phyloP scores from a whole-genome alignment of 2,113 vertebrate species.

The Cyphomyrus plagiostoma region DNA sequence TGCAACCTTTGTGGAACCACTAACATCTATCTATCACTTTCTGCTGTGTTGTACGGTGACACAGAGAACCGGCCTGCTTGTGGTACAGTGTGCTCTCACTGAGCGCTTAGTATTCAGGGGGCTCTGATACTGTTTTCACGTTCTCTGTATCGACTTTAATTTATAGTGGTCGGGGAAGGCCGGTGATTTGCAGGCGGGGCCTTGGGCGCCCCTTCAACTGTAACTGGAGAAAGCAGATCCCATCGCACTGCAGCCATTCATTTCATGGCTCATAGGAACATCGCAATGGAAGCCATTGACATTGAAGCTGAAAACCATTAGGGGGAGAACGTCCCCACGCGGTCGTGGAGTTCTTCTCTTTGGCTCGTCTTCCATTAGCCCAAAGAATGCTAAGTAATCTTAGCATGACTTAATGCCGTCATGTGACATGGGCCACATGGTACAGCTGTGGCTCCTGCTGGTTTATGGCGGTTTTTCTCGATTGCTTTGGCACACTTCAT shows the following conservation, averaged over 20 bases:
- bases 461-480: not conserved
- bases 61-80: not conserved
- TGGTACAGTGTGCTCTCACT: not conserved
- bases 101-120: not conserved
- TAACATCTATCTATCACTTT: not conserved
- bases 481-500: not conserved
- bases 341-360: not conserved
- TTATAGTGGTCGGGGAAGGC: not conserved
- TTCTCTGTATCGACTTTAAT: slow-evolving; percentile 5
- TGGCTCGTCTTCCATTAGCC: not conserved
- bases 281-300: not conserved
- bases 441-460: not conserved
- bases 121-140: not conserved
- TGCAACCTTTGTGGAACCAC: not conserved
- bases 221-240: not conserved
- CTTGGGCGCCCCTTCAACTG: not conserved
- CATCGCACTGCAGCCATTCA: not conserved
- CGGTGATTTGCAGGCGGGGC: not conserved
- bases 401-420: not conserved
- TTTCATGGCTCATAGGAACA: slow-evolving; percentile 24
- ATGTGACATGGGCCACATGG: not conserved
- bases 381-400: not conserved
- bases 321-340: not conserved
- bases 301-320: not conserved
- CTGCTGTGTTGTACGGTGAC: not conserved